phyloP scores from a whole-genome alignment of 2,797 vertebrate genomes.

The Catostomus latipinnis region DNA sequence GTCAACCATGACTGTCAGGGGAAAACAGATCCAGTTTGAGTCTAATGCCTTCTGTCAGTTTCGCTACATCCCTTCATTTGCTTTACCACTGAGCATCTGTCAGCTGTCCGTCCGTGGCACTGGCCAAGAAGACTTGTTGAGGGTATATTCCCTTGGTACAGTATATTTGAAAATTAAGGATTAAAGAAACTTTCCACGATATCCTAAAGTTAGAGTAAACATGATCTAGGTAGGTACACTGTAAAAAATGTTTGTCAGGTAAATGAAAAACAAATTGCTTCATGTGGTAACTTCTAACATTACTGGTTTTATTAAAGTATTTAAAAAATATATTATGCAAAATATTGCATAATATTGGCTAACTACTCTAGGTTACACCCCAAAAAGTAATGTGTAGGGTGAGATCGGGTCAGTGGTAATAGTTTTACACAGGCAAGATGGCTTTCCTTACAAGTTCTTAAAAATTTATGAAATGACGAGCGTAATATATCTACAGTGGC shows the following conservation, averaged over 20 bases:
- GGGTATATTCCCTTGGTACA: conserved; percentile 46
- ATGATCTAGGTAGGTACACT: not conserved
- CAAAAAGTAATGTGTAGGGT: too few relatives aligned
- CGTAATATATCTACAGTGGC: too few relatives aligned
- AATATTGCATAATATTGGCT: too few relatives aligned
- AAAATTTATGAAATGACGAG: too few relatives aligned
- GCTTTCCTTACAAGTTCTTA: too few relatives aligned
- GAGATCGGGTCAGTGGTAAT: too few relatives aligned
- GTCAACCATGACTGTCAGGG: conserved; percentile 56
- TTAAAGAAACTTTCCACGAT: conserved; percentile 14
- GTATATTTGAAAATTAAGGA: conserved; percentile 47
- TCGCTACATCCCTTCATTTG: conserved; percentile 64
- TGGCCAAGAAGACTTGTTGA: conserved; percentile 37
- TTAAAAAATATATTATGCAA: too few relatives aligned
- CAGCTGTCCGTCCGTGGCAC: conserved; percentile 57
- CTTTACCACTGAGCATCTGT: conserved; percentile 65
- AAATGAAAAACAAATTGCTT: too few relatives aligned
- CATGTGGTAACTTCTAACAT: too few relatives aligned
- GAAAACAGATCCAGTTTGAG: conserved; percentile 62
- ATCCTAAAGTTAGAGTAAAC: not conserved
- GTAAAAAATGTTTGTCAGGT: not conserved
- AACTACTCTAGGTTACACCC: too few relatives aligned
- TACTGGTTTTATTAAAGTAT: too few relatives aligned
- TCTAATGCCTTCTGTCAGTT: conserved; percentile 66
- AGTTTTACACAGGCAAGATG: too few relatives aligned